Base-by-base conservation (phyloP, 2,888 invertebrate species). In the Calameuta idolon region DNA sequence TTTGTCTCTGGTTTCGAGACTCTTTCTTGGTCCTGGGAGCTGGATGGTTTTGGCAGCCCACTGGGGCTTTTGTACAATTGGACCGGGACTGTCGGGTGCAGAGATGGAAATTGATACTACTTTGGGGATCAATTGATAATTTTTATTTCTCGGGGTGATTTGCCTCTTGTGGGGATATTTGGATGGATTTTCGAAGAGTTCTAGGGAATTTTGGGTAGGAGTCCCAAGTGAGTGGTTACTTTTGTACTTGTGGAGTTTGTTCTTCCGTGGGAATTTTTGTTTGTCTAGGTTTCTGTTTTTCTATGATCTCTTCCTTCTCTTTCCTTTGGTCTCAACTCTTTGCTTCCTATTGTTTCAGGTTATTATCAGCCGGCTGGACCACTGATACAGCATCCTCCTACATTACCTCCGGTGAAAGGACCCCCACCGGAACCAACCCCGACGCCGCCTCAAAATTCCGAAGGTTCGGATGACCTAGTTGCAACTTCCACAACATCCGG, bases 301-400 rank as follows among this genome's bases (percentile, higher is more conserved):
- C 40, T 35, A 68, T 75, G 15, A 33, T 34, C 1, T 35, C 15
- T 15, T 75, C n/a, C n/a, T 40, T 74, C 33, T 33, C 15, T 15
- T 69, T 33, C 40, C 30, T 71, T n/a, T 15, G 30, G 69, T 69
- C 40, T 69, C 69, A 30, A 55, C 34, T 74, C 31, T 30, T 78
- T 77, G 40, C 81, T 77, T 55, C 0, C 23, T 75, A 74, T 88
- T 85, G 81, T 92, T 93, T 0, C 94, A 97, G 97, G 97, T 91
- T 97, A 97, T 92, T 97, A 97, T 93, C 97, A 97, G 93, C 97
- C 97, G 86, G 97, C 97, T 86, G 97, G 97, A 83, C 97, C 98
- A 86, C 94, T 97, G 92, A 97, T 97, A 87, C 91, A 92, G 84
- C 90, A 92, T 86, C 90, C 91, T 79, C 88, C 93, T 84, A 94